These are phyloP conservation scores for Toxotes jaculatrix DNA, from an alignment of 2,113 vertebrate genomes.

Conservation along the genomic window DNA sequence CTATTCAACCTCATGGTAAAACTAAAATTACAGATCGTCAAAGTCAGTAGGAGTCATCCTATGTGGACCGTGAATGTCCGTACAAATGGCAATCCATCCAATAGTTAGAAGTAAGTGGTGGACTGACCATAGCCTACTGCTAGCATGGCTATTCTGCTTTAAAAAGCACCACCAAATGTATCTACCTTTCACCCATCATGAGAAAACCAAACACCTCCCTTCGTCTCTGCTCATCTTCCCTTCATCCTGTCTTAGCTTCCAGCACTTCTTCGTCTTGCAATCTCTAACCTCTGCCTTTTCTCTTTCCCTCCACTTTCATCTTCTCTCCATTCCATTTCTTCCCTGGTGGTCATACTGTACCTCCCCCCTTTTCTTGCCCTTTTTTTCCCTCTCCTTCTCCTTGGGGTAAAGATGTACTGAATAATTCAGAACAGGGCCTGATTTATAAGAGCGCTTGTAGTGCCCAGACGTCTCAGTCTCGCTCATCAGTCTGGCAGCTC, in stretches of 20 bases:
- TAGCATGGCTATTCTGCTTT: not conserved
- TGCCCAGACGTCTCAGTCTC: constrained; percentile 55
- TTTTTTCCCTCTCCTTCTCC: constrained; percentile 36
- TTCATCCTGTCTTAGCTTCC: constrained; percentile 15
- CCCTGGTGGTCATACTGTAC: constrained; percentile 36
- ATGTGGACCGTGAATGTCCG: too few species aligned
- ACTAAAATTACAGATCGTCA: too few species aligned
- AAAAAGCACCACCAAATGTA: not conserved
- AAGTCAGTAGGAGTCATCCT: too few species aligned
- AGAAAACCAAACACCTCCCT: constrained; percentile 14
- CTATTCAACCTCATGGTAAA: too few species aligned
- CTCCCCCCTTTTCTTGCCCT: not conserved
- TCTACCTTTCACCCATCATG: not conserved
- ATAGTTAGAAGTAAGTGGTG: not conserved
- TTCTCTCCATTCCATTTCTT: constrained; percentile 20
- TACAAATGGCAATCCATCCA: not conserved
- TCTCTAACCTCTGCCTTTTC: constrained; percentile 17
- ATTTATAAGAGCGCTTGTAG: constrained; percentile 71
- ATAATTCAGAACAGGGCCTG: constrained; percentile 70
- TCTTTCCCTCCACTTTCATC: not conserved
- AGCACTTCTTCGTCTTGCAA: constrained; percentile 14
- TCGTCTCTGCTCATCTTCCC: not conserved
- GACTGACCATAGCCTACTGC: not conserved
- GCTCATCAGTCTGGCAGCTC: constrained; percentile 65
- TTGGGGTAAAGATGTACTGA: constrained; percentile 57